phyloP scores from a whole-genome alignment of 2,888 invertebrate species.

The Meloe dianella region DNA sequence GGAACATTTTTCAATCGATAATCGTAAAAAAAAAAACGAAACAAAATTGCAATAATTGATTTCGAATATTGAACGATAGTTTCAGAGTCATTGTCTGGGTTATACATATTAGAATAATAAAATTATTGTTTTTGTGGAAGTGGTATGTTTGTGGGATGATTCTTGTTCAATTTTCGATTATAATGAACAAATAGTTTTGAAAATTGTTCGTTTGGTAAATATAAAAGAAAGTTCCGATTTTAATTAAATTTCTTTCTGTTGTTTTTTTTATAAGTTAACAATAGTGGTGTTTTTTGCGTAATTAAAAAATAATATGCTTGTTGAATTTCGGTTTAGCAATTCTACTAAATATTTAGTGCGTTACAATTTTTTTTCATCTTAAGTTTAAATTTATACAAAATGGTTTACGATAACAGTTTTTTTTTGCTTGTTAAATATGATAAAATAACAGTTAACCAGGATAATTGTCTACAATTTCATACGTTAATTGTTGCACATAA shows the following conservation, averaged over 20 bases:
- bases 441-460: too few relatives aligned
- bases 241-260: neutral
- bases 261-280: neutral
- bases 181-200: neutral
- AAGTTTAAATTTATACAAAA: too few relatives aligned
- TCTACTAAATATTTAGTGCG: neutral
- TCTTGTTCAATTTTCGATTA: conserved; percentile 13
- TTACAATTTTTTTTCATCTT: neutral
- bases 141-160: conserved; percentile 22
- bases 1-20: too few relatives aligned
- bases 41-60: neutral
- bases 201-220: neutral
- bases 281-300: neutral
- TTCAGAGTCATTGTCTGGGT: conserved; percentile 55
- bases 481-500: too few relatives aligned
- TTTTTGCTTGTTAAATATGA: too few relatives aligned
- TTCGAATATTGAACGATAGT: conserved; percentile 37
- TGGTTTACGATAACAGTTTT: too few relatives aligned
- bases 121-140: conserved; percentile 37
- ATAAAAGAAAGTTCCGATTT: neutral
- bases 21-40: too few relatives aligned
- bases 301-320: neutral
- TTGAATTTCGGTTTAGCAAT: neutral
- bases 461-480: too few relatives aligned
- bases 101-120: conserved; percentile 48